These are phyloP conservation scores for Sphaerophoria rueppellii DNA, from an alignment of 2,888 invertebrate species.

Conservation along the genomic window DNA sequence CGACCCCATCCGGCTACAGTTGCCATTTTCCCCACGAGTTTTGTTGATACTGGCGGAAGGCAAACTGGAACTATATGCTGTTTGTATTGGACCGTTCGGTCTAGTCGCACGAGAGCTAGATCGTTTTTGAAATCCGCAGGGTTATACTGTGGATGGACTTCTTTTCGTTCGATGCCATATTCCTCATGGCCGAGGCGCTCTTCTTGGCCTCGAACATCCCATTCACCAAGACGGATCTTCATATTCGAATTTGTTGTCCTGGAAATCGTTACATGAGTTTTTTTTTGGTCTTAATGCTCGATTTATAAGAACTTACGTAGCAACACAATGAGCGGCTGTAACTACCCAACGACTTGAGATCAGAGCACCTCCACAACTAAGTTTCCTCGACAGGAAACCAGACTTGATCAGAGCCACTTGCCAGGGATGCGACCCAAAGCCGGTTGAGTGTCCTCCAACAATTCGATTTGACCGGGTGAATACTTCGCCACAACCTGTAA, in stretches of 20 bases:
- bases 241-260: conserved; percentile 94
- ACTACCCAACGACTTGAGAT: conserved; percentile 95
- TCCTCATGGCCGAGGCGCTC: conserved; percentile 94
- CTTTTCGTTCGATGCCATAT: conserved; percentile 93
- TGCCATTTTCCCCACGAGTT: conserved; percentile 92
- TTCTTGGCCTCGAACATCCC: conserved; percentile 93
- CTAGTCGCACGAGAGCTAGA: conserved; percentile 91
- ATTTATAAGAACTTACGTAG: conserved; percentile 87
- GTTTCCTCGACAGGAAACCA: conserved; percentile 93
- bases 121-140: conserved; percentile 96
- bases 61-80: conserved; percentile 97
- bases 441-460: conserved; percentile 94
- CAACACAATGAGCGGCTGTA: conserved; percentile 95
- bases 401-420: conserved; percentile 96
- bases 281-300: background rate
- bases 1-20: conserved; percentile 97
- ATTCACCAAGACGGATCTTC: conserved; percentile 94
- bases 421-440: conserved; percentile 96
- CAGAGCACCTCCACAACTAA: conserved; percentile 95
- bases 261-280: conserved; percentile 61
- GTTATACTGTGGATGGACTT: conserved; percentile 95
- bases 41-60: conserved; percentile 89
- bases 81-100: conserved; percentile 91
- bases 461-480: conserved; percentile 94
- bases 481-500: conserved; percentile 94